Percentiles rank a stretch among this genome's conserved stretches.
These are phyloP conservation scores for Limnephilus marmoratus DNA, from an alignment of 2,888 invertebrate species.

Conservation along the genomic window DNA sequence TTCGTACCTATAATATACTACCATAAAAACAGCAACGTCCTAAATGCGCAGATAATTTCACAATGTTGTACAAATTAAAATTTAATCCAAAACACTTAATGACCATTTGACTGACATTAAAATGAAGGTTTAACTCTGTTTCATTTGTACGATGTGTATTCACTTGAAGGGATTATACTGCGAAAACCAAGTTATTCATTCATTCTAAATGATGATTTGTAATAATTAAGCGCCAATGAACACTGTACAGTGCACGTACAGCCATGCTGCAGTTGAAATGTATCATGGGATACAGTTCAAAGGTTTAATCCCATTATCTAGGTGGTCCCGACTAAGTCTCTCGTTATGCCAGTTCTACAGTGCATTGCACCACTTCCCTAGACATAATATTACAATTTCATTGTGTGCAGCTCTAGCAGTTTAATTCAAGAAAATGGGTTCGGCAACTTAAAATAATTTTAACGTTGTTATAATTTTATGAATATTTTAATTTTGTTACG, in stretches of 20 bases:
- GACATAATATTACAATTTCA: background rate
- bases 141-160: background rate
- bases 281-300: background rate
- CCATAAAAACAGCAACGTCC: too few species aligned
- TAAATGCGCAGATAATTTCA: too few species aligned
- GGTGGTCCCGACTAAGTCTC: background rate
- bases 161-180: background rate
- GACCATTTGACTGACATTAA: background rate
- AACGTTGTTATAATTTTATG: background rate
- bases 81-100: too few species aligned
- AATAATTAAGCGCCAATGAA: slow-evolving; percentile 2
- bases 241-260: background rate
- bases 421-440: background rate
- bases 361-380: background rate
- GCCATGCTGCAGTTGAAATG: background rate
- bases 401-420: background rate
- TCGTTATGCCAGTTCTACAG: background rate
- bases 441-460: background rate
- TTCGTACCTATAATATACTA: too few species aligned
- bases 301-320: background rate
- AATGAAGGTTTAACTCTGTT: background rate
- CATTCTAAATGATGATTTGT: background rate
- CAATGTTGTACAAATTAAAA: too few species aligned
- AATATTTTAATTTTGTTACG: background rate
- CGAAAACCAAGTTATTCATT: background rate